Evolutionary conservation across 2,888 invertebrate species (phyloP).

Genomic region (Aricia artaxerxes): DNA sequence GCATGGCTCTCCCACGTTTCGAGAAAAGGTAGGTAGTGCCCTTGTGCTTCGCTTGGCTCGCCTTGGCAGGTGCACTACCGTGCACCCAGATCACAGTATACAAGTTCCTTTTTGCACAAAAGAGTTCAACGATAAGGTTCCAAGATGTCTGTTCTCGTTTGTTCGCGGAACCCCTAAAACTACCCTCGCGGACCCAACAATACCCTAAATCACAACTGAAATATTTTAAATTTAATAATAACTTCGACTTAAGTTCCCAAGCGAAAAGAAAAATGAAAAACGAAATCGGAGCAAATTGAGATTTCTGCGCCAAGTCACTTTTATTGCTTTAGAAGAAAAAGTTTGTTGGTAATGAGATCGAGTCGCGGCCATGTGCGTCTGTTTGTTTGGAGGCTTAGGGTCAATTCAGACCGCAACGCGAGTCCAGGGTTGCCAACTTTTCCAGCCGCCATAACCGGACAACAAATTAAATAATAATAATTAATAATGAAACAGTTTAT

Average conservation of each 20-base stretch:
- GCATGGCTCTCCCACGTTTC: no score
- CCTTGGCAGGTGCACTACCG: no score
- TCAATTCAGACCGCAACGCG: not conserved
- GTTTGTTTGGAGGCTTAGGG: not conserved
- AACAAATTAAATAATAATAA: no score
- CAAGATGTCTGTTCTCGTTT: not conserved
- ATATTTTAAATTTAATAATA: slow-evolving; percentile 22
- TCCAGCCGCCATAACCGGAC: no score
- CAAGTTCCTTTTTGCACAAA: no score
- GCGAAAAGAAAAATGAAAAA: slow-evolving; percentile 48
- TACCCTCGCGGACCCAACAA: not conserved
- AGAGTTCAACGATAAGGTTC: no score
- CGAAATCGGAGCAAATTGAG: slow-evolving; percentile 58
- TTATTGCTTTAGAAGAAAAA: slow-evolving; percentile 59
- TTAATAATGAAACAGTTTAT: no score
- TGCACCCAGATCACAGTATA: no score
- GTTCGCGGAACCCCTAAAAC: not conserved
- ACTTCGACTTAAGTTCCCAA: slow-evolving; percentile 25
- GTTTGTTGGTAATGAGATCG: slow-evolving; percentile 36
- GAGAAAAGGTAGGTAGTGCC: no score
- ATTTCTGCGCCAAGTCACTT: slow-evolving; percentile 66
- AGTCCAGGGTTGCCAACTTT: no score
- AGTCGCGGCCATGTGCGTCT: not conserved
- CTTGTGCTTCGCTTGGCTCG: no score
- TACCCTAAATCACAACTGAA: slow-evolving; percentile 12